Base-by-base conservation (phyloP, 2,113 vertebrate species). In the Zeus faber region DNA sequence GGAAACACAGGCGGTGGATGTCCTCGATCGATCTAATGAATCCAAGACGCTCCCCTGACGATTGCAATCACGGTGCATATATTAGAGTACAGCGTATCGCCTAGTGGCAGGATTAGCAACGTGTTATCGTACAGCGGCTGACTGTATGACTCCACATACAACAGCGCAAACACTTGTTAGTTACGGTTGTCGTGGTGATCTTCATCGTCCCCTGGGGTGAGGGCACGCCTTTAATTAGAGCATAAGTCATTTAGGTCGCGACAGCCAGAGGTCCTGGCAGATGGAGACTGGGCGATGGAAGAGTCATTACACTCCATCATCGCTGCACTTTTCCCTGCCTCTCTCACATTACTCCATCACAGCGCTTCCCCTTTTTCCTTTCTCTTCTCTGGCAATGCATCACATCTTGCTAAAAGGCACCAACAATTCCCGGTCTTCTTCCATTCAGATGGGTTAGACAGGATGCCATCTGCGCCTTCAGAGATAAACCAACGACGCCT, bases 151-250 rank as follows among this genome's bases (percentile, higher is more conserved):
- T n/a, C n/a, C n/a, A n/a, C n/a, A n/a, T n/a, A n/a, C n/a, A n/a
- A n/a, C n/a, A n/a, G n/a, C n/a, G n/a, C n/a, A n/a, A n/a, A n/a
- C n/a, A n/a, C n/a, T n/a, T n/a, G n/a, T n/a, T n/a, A n/a, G n/a
- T n/a, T n/a, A n/a, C n/a, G n/a, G 37, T 40, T 40, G 37, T 7
- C 20, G 17, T 21, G 10, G 41, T 40, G 6, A 45, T 45, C 43
- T 22, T 51, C 48, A 44, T 67, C 31, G 43, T 41, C 24, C 35
- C 65, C 72, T 54, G n/a, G 46, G 64, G 72, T n/a, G n/a, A n/a
- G n/a, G n/a, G n/a, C n/a, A n/a, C n/a, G n/a, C n/a, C n/a, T n/a
- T 82, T 84, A 83, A 87, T 85, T 80, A 77, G 73, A 72, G 71
- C 77, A 77, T 83, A 84, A 79, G 76, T 87, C 83, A 81, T 77